A percentile compares a stretch with the other conserved stretches of the same genome.
Evolutionary conservation across 2,888 invertebrate genomes (phyloP).

Genomic region (Zonitis immaculata): DNA sequence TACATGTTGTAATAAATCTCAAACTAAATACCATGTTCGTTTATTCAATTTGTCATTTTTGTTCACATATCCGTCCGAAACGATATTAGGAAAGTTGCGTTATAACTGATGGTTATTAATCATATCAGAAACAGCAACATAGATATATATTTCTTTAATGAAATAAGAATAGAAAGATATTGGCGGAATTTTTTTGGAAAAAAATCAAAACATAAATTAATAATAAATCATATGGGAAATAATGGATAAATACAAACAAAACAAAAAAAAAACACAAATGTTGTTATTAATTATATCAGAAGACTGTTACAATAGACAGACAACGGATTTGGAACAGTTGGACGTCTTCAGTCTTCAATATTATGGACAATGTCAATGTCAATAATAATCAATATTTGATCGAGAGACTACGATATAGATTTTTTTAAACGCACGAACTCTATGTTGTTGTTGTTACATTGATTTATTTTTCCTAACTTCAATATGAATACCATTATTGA

Average conservation of each 20-base stretch:
- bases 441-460: not conserved
- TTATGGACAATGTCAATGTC: conserved; percentile 18
- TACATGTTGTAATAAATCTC: conserved; percentile 7
- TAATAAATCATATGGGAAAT: conserved; percentile 6
- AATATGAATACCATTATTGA: no score
- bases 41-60: conserved; percentile 14
- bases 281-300: conserved; percentile 20
- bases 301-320: conserved; percentile 7
- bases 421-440: not conserved
- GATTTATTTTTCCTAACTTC: no score
- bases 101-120: conserved; percentile 15
- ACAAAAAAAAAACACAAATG: conserved; percentile 7
- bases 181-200: no score
- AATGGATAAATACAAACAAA: conserved; percentile 9
- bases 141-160: not conserved
- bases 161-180: no score
- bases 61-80: conserved; percentile 17
- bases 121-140: not conserved
- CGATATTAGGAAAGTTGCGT: conserved; percentile 16
- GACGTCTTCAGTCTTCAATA: no score
- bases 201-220: no score
- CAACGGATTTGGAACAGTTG: conserved; percentile 10
- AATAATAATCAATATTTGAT: conserved; percentile 14
- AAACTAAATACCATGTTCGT: not conserved
- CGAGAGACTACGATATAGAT: conserved; percentile 7